Conservation (phyloP, 2,113 vertebrate species). For the Lepus timidus region DNA sequence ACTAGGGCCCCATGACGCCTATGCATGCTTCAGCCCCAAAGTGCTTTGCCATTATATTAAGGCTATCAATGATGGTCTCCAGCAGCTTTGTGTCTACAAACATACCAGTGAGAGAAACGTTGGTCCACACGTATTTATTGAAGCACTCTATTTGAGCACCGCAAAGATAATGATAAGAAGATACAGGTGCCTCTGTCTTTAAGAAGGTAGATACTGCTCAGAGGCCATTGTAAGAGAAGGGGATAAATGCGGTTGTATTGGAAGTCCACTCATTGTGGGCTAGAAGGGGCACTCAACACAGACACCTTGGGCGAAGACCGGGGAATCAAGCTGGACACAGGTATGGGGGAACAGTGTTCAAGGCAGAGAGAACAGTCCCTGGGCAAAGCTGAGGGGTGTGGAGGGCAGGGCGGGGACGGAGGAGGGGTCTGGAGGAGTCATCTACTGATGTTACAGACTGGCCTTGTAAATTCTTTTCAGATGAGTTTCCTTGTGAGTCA, state of each 20-base stretch:
- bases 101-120: background rate
- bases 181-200: background rate
- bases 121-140: background rate
- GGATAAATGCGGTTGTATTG: background rate
- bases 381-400: no score
- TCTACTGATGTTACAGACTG: background rate
- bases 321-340: background rate
- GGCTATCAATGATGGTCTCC: background rate
- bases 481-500: background rate
- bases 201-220: background rate
- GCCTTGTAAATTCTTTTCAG: background rate
- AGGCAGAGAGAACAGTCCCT: background rate
- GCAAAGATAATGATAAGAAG: background rate
- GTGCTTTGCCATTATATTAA: background rate
- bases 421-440: background rate
- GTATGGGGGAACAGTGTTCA: background rate
- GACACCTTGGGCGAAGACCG: background rate
- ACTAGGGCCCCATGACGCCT: background rate
- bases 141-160: background rate
- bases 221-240: background rate
- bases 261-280: background rate
- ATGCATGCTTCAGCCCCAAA: background rate
- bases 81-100: background rate
- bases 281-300: background rate
- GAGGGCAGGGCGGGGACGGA: accelerated